Percentiles rank a stretch among this genome's conserved stretches.
Evolutionary conservation across 2,888 invertebrate genomes (phyloP).

Genomic region (Deilephila elpenor): DNA sequence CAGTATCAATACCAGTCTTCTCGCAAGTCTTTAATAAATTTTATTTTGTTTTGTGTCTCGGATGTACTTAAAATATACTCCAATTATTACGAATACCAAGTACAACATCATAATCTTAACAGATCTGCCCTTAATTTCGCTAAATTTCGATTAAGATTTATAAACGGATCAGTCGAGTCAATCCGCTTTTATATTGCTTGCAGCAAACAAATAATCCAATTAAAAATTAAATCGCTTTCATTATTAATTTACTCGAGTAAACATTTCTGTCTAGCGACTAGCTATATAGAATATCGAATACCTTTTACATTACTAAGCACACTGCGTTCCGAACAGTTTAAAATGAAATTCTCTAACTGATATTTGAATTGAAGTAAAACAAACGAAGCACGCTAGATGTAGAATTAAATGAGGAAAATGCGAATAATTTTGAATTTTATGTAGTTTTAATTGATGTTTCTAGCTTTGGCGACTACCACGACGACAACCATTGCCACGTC

Average conservation of each 20-base stretch:
- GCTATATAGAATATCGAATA: not conserved
- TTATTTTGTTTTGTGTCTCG: no score
- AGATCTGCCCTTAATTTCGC: no score
- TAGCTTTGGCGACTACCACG: constrained; percentile 62
- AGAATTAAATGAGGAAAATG: no score
- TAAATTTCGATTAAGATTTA: no score
- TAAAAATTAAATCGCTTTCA: not conserved
- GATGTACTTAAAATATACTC: no score
- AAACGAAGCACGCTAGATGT: not conserved
- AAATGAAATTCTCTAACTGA: constrained; percentile 1
- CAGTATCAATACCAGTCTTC: no score
- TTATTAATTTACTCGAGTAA: not conserved
- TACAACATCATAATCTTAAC: no score
- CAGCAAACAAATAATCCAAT: not conserved
- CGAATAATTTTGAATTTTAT: not conserved
- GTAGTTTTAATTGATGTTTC: constrained; percentile 24
- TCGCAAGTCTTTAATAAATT: no score
- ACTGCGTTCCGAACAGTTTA: not conserved
- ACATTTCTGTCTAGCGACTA: not conserved
- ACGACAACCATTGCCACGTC: constrained; percentile 40
- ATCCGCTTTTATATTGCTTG: not conserved
- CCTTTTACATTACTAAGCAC: not conserved
- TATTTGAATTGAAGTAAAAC: not conserved
- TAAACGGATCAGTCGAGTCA: no score
- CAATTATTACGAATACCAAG: no score